phyloP scores from a whole-genome alignment of 2,797 vertebrate species.

The Balearica regulorum region DNA sequence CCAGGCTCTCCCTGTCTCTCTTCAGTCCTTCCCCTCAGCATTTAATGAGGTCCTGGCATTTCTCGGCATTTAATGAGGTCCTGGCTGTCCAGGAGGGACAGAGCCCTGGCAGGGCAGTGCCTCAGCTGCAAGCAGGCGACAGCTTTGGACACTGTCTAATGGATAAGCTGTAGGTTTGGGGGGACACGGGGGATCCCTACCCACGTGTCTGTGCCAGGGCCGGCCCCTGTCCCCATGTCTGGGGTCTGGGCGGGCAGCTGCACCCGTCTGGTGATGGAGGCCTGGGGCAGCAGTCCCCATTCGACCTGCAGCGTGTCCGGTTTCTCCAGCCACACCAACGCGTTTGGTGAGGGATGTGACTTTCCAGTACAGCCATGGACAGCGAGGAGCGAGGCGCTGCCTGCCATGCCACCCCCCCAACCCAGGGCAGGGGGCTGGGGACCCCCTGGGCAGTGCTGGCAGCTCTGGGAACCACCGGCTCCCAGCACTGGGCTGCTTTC shows the following conservation, averaged over 20 bases:
- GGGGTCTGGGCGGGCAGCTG: background rate
- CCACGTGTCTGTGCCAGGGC: accelerated
- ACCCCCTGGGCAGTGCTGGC: background rate
- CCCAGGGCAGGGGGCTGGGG: background rate
- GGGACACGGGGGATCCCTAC: background rate
- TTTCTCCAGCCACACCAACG: background rate
- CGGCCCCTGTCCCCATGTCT: too few species aligned
- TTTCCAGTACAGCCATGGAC: background rate
- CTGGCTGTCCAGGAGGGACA: background rate
- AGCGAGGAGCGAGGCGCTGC: background rate
- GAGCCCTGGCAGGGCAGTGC: background rate
- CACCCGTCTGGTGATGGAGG: too few species aligned
- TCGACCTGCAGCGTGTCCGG: accelerated
- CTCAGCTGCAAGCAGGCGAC: background rate
- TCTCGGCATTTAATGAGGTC: background rate
- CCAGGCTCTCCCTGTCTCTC: background rate
- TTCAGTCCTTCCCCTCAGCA: background rate
- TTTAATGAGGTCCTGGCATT: background rate
- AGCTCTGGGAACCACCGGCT: background rate
- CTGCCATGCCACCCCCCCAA: accelerated
- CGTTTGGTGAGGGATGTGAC: background rate
- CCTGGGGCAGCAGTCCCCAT: background rate
- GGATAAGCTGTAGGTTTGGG: background rate
- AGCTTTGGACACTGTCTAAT: background rate
- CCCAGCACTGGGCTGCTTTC: background rate